Base-by-base conservation (phyloP, 2,797 vertebrate species). In the Morelia viridis region DNA sequence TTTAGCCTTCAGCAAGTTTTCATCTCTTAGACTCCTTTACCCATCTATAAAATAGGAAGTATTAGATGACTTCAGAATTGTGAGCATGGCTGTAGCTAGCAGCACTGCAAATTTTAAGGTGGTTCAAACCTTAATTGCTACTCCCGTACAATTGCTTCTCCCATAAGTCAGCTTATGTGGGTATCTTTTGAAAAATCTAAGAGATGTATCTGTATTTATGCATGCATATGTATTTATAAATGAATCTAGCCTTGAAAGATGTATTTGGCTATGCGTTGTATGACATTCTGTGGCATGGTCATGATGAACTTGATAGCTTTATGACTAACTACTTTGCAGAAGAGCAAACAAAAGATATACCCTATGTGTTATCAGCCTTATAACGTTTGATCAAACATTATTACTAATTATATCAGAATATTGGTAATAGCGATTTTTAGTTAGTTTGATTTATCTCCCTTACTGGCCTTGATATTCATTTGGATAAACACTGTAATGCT, bases 371-470 rank as follows among this genome's bases (percentile, higher is more conserved):
- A 80, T 41, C 71, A 0, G 3, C 35, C 46, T 80, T 46, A 10
- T 9, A 80, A 0, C 71, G 46, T 80, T 46, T 80, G 35, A n/a
- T n/a, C 12, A 61, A 19, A 2, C n/a, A 11, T 83, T 61, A 19
- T 60, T n/a, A 58, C 0, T 0, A 61, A 46, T 64, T 28, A 0
- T 0, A 53, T 35, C 15, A 3, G 13, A 0, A 62, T 10, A 11
- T 19, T 85, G 89, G 64, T 56, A 28, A 28, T n/a, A 0, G 0
- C 50, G 0, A 0, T 86, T 41, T 35, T 0, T 22, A 60, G 17
- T 62, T 87, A 17, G n/a, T 46, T 87, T 19, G 1, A 17, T 85
- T 41, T 31, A 5, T 76, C 89, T 41, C 26, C 71, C 41, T 5
- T 9, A 5, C 35, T 5, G 12, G 15, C 24, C 15, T 10, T 88